Base-by-base conservation (phyloP, 2,113 vertebrate species). In the Tauraco erythrolophus region DNA sequence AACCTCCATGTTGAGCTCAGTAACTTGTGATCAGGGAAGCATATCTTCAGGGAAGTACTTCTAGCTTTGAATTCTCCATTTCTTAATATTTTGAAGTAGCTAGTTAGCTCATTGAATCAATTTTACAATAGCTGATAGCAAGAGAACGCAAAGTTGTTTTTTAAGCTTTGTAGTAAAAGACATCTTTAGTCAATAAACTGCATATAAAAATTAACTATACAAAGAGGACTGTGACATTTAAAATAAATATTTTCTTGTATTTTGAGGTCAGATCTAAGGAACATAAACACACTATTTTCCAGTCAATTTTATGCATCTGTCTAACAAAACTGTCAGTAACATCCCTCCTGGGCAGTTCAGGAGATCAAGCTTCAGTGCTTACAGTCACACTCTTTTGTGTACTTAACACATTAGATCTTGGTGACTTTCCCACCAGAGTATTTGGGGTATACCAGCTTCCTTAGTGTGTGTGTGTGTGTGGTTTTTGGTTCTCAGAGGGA, bases 121-220 rank as follows among this genome's bases (percentile, higher is more conserved):
- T 13, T 24, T 84, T 56, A 28, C 18, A 45, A 17, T 24, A 51
- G 62, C 11, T 39, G 45, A 48, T 72, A 53, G 76, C 0, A 0
- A 76, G 51, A 24, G 72, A 89, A 60, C n/a, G 41, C 14, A 27
- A 54, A 80, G 46, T 31, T 54, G 18, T 11, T 74, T 39, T 51
- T 82, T 78, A 78, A 75, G 23, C 46, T 90, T 76, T 79, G 14
- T 75, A 37, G 53, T 84, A 45, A 75, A 89, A 85, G 7, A 45
- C 3, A 23, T 86, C 21, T 69, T 65, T 48, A 76, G 13, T 24
- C 7, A 5, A 64, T 76, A 65, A 79, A 53, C 62, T 53, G 3
- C 3, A 1, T 45, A 19, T 37, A 31, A 13, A 88, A 58, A 24
- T 54, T 60, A 25, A 37, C 7, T 54, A 6, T n/a, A 35, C 30